phyloP scores from a whole-genome alignment of 2,888 invertebrate species.

The Drosophila barbarae region DNA sequence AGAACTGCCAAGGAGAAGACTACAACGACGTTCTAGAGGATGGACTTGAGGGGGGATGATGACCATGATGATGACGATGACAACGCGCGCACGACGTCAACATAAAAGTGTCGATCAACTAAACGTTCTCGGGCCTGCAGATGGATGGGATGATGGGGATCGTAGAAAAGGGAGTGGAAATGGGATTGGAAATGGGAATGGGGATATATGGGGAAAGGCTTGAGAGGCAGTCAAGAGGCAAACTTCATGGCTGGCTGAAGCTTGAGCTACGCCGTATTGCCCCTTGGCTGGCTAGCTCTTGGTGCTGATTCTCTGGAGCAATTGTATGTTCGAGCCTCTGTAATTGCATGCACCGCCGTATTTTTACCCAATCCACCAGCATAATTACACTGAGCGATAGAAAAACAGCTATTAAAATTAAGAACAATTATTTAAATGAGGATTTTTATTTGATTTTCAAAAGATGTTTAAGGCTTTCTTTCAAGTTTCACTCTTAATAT shows the following conservation, averaged over 20 bases:
- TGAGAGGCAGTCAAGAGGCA: slow-evolving; percentile 62
- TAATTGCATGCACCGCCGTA: slow-evolving; percentile 67
- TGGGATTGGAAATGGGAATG: slow-evolving; percentile 9
- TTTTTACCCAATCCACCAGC: slow-evolving; percentile 20
- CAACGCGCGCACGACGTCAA: slow-evolving; percentile 74
- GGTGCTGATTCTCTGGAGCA: slow-evolving; percentile 64
- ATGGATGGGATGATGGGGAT: slow-evolving; percentile 13
- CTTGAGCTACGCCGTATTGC: slow-evolving; percentile 50
- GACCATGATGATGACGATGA: slow-evolving; percentile 59
- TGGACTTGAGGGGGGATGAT: slow-evolving; percentile 12
- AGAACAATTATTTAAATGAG: not conserved
- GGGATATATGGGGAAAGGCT: slow-evolving; percentile 3
- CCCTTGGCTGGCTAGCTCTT: slow-evolving; percentile 37
- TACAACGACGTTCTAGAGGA: slow-evolving; percentile 2
- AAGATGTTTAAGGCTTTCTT: not conserved
- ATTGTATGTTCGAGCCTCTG: slow-evolving; percentile 68
- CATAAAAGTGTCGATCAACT: slow-evolving; percentile 76
- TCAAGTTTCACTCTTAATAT: too few species aligned
- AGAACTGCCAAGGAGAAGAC: slow-evolving; percentile 66
- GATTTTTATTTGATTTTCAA: too few species aligned
- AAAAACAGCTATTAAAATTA: not conserved
- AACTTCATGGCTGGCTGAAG: slow-evolving; percentile 64
- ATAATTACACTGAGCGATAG: slow-evolving; percentile 38
- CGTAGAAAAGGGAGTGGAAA: slow-evolving; percentile 13
- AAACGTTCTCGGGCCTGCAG: slow-evolving; percentile 64